These are phyloP conservation scores for Drosophila mauritiana DNA, from an alignment of 1,140 invertebrate genomes.

Conservation along the genomic window DNA sequence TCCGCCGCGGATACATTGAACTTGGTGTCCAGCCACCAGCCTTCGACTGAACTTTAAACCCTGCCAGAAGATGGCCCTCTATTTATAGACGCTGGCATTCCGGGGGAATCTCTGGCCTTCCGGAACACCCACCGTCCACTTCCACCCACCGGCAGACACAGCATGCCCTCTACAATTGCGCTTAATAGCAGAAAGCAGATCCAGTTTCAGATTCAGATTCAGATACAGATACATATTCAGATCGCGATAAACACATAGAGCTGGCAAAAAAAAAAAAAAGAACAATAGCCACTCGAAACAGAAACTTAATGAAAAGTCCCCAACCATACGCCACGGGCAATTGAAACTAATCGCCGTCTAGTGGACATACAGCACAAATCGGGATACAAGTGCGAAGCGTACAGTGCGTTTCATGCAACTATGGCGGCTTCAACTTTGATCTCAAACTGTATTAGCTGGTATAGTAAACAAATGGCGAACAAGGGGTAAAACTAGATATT, in stretches of 20 bases:
- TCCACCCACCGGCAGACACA: conserved; percentile 5
- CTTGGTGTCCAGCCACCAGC: conserved; percentile 9
- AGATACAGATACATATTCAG: conserved; percentile 8
- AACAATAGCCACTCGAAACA: conserved; percentile 26
- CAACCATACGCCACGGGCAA: conserved; percentile 44
- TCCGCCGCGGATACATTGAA: conserved; percentile 50
- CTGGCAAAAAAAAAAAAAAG: conserved; percentile 12
- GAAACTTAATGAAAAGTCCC: conserved; percentile 57
- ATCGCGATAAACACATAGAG: conserved; percentile 14
- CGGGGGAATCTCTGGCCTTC: conserved; percentile 31
- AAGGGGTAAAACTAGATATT: not conserved
- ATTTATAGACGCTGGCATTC: not conserved
- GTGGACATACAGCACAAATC: conserved; percentile 16
- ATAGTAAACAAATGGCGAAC: too few species aligned
- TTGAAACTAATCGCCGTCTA: conserved; percentile 74
- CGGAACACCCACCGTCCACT: conserved; percentile 10
- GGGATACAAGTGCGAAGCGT: not conserved
- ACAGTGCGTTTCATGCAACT: conserved; percentile 8
- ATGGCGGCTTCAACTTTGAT: too few species aligned
- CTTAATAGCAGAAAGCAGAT: conserved; percentile 16
- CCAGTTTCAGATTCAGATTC: not conserved
- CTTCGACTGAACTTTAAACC: conserved; percentile 11
- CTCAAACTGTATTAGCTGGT: too few species aligned
- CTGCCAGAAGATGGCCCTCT: not conserved
- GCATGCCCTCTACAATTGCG: conserved; percentile 14